These are phyloP conservation scores for Acrobasis suavella DNA, from an alignment of 2,888 invertebrate species.

Conservation along the genomic window DNA sequence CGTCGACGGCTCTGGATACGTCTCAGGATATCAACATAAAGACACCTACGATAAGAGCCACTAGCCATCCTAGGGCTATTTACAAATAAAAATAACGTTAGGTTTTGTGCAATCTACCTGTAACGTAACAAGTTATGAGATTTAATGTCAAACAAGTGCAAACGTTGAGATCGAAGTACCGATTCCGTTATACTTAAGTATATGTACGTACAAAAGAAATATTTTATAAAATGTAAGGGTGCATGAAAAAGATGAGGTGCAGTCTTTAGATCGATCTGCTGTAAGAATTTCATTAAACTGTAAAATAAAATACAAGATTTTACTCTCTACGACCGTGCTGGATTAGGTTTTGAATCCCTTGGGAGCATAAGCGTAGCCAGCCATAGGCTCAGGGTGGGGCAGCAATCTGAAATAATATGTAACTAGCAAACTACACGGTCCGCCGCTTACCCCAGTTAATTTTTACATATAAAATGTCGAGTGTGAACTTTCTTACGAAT, in stretches of 20 bases:
- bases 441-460: too few species aligned
- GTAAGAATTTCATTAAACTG: slow-evolving; percentile 2
- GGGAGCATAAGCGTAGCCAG: too few species aligned
- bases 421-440: too few species aligned
- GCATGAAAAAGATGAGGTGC: slow-evolving; percentile 7
- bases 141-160: neutral
- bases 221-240: neutral
- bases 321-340: too few species aligned
- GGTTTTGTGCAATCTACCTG: slow-evolving; percentile 7
- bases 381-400: too few species aligned
- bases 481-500: too few species aligned
- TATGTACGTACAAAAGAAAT: neutral
- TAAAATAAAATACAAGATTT: neutral
- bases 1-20: slow-evolving; percentile 89
- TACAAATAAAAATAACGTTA: neutral
- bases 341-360: neutral
- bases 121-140: neutral
- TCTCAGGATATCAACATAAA: slow-evolving; percentile 92
- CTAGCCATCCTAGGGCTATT: slow-evolving; percentile 38
- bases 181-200: neutral
- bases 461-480: too few species aligned
- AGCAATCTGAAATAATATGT: too few species aligned
- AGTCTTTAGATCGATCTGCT: slow-evolving; percentile 2
- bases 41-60: slow-evolving; percentile 87
- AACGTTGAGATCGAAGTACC: neutral